These are phyloP conservation scores for Pogonomyrmex californicus DNA, from an alignment of 1,140 invertebrate genomes.

Conservation along the genomic window DNA sequence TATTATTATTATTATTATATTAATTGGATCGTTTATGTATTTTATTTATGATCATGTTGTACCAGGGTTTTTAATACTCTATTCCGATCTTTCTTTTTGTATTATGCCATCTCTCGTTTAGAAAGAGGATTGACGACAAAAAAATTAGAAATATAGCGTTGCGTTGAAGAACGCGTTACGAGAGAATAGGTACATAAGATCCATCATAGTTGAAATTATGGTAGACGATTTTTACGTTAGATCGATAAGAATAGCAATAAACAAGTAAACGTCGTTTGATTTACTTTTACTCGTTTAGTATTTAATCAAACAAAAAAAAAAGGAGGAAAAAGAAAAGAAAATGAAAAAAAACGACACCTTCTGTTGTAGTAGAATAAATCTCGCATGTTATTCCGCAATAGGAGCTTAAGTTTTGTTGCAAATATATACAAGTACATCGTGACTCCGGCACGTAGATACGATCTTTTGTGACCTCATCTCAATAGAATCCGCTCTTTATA, in stretches of 20 bases:
- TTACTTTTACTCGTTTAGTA: constrained; percentile 36
- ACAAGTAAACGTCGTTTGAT: constrained; percentile 27
- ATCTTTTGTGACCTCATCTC: constrained; percentile 18
- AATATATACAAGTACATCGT: background rate
- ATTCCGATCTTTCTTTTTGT: constrained; percentile 44
- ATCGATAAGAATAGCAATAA: constrained; percentile 55
- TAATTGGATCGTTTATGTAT: constrained; percentile 58
- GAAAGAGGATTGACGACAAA: constrained; percentile 16
- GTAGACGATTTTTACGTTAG: constrained; percentile 42
- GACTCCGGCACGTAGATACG: background rate
- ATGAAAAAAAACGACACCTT: constrained; percentile 20
- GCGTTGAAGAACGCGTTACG: constrained; percentile 30
- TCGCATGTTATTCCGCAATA: constrained; percentile 38
- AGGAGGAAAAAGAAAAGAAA: constrained; percentile 21
- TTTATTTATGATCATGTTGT: constrained; percentile 61
- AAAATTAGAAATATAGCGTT: constrained; percentile 30
- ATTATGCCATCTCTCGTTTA: constrained; percentile 48
- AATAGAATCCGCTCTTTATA: constrained; percentile 12
- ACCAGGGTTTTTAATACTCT: constrained; percentile 58
- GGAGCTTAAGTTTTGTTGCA: constrained; percentile 37
- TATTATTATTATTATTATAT: constrained; percentile 27
- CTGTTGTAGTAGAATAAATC: constrained; percentile 50
- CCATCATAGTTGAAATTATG: constrained; percentile 45
- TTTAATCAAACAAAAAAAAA: constrained; percentile 28
- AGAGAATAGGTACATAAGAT: constrained; percentile 50